phyloP scores from a whole-genome alignment of 2,888 invertebrate species.

The Drosophila nr. medialis region DNA sequence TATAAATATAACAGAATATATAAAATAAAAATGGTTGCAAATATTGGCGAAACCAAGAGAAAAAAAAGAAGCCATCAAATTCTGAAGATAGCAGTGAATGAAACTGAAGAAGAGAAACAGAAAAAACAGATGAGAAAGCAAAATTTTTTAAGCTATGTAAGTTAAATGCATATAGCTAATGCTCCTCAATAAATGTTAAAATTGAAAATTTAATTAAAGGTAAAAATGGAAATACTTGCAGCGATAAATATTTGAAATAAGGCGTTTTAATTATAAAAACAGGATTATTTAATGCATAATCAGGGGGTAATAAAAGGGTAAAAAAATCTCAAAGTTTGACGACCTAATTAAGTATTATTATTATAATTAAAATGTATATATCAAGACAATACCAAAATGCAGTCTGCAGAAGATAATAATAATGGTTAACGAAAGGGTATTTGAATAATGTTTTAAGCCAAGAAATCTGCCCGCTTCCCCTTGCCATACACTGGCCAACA shows the following conservation, averaged over 20 bases:
- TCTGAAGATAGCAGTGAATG: background rate
- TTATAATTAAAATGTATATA: background rate
- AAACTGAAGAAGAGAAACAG: background rate
- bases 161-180: background rate
- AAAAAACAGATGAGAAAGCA: background rate
- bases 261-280: background rate
- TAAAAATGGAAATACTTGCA: background rate
- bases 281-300: background rate
- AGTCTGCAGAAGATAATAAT: background rate
- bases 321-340: background rate
- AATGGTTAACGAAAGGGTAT: constrained; percentile 1
- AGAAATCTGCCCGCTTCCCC: background rate
- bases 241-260: background rate
- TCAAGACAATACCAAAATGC: background rate
- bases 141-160: background rate
- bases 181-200: background rate
- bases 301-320: background rate
- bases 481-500: constrained; percentile 31
- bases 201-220: background rate
- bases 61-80: background rate
- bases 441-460: constrained; percentile 5
- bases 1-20: background rate
- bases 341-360: background rate
- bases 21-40: background rate
- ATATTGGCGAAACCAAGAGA: background rate